A percentile compares a stretch with the other conserved stretches of the same genome.
phyloP scores from a whole-genome alignment of 2,888 invertebrate species.

The Caenorhabditis sp. region DNA sequence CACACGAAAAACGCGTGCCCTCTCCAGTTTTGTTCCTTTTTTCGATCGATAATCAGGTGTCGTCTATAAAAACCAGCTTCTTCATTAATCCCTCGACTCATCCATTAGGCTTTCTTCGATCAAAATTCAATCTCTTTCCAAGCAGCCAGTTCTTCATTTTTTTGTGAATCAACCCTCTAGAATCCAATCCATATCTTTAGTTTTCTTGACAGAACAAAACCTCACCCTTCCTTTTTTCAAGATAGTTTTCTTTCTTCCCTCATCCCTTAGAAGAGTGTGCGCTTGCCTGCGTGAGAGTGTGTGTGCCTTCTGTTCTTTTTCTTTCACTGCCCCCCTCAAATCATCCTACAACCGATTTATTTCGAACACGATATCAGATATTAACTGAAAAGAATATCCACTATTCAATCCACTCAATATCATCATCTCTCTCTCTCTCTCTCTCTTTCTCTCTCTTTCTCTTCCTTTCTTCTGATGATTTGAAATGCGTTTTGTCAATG shows the following conservation, averaged over 20 bases:
- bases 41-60: conserved; percentile 35
- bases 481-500: conserved; percentile 19
- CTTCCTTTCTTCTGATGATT: conserved; percentile 22
- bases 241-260: conserved; percentile 15
- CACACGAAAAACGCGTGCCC: background rate
- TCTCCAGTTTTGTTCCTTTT: conserved; percentile 16
- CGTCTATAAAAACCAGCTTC: conserved; percentile 33
- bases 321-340: conserved; percentile 17
- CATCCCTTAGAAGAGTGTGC: conserved; percentile 23
- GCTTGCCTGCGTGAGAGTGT: conserved; percentile 57
- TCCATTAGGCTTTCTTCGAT: background rate
- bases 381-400: no score
- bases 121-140: background rate
- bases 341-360: background rate
- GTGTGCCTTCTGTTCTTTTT: conserved; percentile 41
- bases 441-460: conserved; percentile 5
- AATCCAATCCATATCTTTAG: background rate
- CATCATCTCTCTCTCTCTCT: conserved; percentile 1
- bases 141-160: conserved; percentile 1
- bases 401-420: no score
- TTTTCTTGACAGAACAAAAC: background rate
- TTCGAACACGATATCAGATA: background rate
- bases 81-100: conserved; percentile 39
- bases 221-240: background rate
- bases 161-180: background rate